phyloP scores from a whole-genome alignment of 1,140 invertebrate species.

The Macrocentrus cingulum region DNA sequence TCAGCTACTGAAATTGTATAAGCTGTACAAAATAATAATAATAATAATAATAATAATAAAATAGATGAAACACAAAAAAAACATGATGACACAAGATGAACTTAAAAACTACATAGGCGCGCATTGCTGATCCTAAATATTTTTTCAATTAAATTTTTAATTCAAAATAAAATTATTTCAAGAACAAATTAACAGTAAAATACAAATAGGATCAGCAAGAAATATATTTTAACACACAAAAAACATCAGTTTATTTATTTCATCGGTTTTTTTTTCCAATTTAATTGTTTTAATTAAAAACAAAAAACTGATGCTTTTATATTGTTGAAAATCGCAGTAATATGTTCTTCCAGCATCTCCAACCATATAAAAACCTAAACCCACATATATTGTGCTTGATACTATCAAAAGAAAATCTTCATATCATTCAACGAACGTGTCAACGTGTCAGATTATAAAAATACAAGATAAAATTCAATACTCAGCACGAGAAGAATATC shows the following conservation, averaged over 20 bases:
- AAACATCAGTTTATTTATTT: too few species aligned
- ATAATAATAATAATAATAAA: too few species aligned
- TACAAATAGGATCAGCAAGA: conserved; percentile 37
- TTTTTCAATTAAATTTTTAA: too few species aligned
- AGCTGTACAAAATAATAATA: conserved; percentile 25
- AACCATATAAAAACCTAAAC: conserved; percentile 1
- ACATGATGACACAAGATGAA: conserved; percentile 32
- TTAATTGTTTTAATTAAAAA: too few species aligned
- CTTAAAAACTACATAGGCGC: conserved; percentile 41
- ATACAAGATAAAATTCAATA: too few species aligned
- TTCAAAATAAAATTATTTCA: too few species aligned
- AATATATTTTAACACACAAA: not conserved
- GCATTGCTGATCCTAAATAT: conserved; percentile 43
- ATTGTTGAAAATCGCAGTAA: conserved; percentile 15
- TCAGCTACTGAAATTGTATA: conserved; percentile 15
- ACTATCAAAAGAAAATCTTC: not conserved
- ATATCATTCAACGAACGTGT: not conserved
- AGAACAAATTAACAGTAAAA: too few species aligned
- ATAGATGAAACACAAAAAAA: conserved; percentile 13
- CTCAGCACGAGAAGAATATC: too few species aligned
- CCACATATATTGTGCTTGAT: conserved; percentile 5
- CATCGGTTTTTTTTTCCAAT: too few species aligned
- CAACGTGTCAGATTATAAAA: too few species aligned
- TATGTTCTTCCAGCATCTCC: not conserved
- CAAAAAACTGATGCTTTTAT: conserved; percentile 16